These are phyloP conservation scores for Ericerus pela DNA, from an alignment of 1,140 invertebrate species.

Conservation along the genomic window DNA sequence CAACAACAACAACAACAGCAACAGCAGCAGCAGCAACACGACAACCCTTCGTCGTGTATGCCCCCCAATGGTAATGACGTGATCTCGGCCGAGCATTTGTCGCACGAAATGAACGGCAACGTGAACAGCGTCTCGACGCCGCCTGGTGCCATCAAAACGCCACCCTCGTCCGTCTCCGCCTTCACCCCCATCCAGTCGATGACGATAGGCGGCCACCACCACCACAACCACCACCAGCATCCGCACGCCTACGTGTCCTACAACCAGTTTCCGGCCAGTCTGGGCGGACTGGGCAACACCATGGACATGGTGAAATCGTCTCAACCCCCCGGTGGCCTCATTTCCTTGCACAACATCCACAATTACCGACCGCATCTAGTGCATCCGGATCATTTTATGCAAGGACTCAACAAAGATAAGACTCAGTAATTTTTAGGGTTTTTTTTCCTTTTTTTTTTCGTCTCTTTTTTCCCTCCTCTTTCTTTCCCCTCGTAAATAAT, in stretches of 20 bases:
- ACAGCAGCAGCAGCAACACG: conserved; percentile 16
- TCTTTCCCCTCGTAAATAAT: too few relatives aligned
- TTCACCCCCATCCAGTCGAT: conserved; percentile 79
- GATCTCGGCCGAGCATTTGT: conserved; percentile 26
- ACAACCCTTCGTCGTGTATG: not conserved
- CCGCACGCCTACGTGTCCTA: conserved; percentile 46
- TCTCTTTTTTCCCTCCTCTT: too few relatives aligned
- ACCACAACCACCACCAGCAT: conserved; percentile 43
- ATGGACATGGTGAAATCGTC: conserved; percentile 42
- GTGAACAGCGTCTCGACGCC: conserved; percentile 15
- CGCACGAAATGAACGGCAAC: conserved; percentile 20
- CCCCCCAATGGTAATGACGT: conserved; percentile 23
- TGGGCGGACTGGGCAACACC: conserved; percentile 29
- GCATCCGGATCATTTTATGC: conserved; percentile 26
- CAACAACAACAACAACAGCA: conserved; percentile 18
- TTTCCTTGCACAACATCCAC: conserved; percentile 88
- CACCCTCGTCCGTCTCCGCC: conserved; percentile 55
- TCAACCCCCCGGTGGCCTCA: conserved; percentile 78
- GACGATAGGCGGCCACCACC: conserved; percentile 52
- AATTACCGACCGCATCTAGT: conserved; percentile 47
- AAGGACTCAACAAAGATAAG: conserved; percentile 23
- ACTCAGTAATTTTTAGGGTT: too few relatives aligned
- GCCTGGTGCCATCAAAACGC: conserved; percentile 30
- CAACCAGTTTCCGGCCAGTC: conserved; percentile 35
- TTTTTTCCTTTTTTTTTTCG: too few relatives aligned